Percentiles rank a stretch among this genome's conserved stretches.
Evolutionary conservation across 1,140 invertebrate genomes (phyloP).

Genomic region (Spodoptera litura): DNA sequence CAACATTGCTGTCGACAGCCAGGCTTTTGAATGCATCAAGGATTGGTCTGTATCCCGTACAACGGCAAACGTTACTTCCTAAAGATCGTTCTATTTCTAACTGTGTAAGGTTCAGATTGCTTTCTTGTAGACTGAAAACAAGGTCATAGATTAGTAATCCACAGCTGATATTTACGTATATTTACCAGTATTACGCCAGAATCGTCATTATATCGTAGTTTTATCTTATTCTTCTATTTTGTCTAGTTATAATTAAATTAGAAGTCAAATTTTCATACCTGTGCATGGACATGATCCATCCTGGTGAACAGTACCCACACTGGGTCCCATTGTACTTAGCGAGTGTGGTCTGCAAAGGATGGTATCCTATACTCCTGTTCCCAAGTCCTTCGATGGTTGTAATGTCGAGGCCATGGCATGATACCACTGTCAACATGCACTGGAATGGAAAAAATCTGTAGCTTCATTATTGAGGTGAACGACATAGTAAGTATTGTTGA

Average conservation of each 20-base stretch:
- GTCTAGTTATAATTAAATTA: no score
- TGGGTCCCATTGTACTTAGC: constrained; percentile 92
- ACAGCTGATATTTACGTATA: no score
- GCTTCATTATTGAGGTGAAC: no score
- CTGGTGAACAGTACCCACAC: constrained; percentile 93
- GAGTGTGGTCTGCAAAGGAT: constrained; percentile 89
- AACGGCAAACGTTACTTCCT: constrained; percentile 92
- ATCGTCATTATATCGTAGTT: no score
- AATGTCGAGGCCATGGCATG: constrained; percentile 91
- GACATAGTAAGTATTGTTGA: no score
- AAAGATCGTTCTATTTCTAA: constrained; percentile 89
- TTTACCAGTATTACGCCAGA: no score
- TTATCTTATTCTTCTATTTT: no score
- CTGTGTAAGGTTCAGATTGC: no score
- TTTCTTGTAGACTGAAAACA: no score
- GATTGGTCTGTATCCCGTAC: constrained; percentile 93
- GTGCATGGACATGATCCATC: constrained; percentile 95
- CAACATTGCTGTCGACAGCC: constrained; percentile 62
- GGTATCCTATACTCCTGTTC: constrained; percentile 89
- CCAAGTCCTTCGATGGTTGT: constrained; percentile 93
- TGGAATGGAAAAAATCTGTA: constrained; percentile 60
- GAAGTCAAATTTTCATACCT: constrained; percentile 75
- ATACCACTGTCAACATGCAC: constrained; percentile 90
- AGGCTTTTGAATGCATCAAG: constrained; percentile 91
- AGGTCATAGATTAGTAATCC: no score